Percentiles rank a stretch among this genome's conserved stretches.
Evolutionary conservation across 2,113 vertebrate genomes (phyloP).

Genomic region (Dromas ardeola): DNA sequence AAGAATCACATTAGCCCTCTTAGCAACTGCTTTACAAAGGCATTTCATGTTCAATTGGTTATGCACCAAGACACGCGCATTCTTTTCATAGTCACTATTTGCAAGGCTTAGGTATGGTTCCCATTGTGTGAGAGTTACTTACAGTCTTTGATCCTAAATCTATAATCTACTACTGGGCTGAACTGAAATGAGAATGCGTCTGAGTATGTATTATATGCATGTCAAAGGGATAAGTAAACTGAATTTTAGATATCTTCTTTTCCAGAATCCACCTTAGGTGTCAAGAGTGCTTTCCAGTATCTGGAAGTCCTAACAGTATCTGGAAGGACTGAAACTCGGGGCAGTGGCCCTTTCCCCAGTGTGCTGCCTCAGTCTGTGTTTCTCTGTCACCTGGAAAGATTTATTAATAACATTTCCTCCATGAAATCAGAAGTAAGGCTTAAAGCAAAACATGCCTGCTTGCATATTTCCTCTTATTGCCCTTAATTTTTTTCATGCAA

Average conservation of each 20-base stretch:
- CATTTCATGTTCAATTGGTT: constrained; percentile 38
- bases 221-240: not conserved
- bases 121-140: constrained; percentile 4
- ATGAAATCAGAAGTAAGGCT: not conserved
- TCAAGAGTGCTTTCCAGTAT: not conserved
- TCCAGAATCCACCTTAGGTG: not conserved
- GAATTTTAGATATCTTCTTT: not conserved
- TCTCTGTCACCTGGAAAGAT: not conserved
- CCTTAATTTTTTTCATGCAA: not conserved
- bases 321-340: not conserved
- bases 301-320: not conserved
- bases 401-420: not conserved
- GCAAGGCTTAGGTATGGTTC: not conserved
- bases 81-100: not conserved
- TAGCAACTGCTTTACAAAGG: constrained; percentile 1
- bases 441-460: not conserved
- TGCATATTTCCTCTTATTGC: not conserved
- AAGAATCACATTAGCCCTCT: constrained; percentile 1
- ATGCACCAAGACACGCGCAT: not conserved
- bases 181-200: not conserved
- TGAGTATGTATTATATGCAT: not conserved
- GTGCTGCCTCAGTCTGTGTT: not conserved
- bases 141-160: constrained; percentile 42
- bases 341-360: not conserved
- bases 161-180: not conserved